Evolutionary conservation across 1,140 invertebrate genomes (phyloP), one percentile per base, ranked within the genome.

Genomic region (Druon quercuslanigerum): DNA sequence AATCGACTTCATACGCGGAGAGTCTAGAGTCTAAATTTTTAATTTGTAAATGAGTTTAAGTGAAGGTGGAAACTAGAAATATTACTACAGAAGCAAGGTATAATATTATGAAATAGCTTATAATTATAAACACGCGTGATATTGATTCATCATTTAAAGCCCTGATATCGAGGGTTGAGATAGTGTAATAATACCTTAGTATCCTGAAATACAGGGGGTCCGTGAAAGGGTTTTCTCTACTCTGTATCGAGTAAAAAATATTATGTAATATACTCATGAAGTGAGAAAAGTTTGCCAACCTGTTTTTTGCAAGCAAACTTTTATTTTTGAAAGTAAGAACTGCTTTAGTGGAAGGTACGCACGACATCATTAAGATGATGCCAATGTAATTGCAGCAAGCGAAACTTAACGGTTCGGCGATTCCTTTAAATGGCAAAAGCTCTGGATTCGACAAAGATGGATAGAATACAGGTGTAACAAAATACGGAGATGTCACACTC

Each of bases 401-500:
- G 54, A 56, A 56, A 66, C 60, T 25, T 66, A 66, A 66, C 40
- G 60, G 60, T 66, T 66, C 60, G 60, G 60, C 60, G n/a, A 46
- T 33, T 40, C 33, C 60, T 66, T 66, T 66, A 66, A 66, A 66
- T 66, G 60, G 60, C n/a, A 66, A 33, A 66, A 66, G 60, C 25
- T 40, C 60, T 66, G 25, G 25, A 66, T 66, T 66, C 40, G 60
- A 66, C 60, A 40, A 66, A 66, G 60, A 66, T 66, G 60, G 60
- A 66, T 40, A 66, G 25, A 66, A 40, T 66, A 14, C 60, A 66
- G 60, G 60, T 66, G 60, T 66, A 66, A 66, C 60, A 66, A 66
- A 66, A 66, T 66, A 66, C 60, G 60, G 60, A 66, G 33, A 66
- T 66, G 60, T 66, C 60, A 66, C 60, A 66, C 60, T 66, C 60